These are phyloP conservation scores for Gobio occitaniae DNA, from an alignment of 2,797 vertebrate genomes.

Conservation along the genomic window DNA sequence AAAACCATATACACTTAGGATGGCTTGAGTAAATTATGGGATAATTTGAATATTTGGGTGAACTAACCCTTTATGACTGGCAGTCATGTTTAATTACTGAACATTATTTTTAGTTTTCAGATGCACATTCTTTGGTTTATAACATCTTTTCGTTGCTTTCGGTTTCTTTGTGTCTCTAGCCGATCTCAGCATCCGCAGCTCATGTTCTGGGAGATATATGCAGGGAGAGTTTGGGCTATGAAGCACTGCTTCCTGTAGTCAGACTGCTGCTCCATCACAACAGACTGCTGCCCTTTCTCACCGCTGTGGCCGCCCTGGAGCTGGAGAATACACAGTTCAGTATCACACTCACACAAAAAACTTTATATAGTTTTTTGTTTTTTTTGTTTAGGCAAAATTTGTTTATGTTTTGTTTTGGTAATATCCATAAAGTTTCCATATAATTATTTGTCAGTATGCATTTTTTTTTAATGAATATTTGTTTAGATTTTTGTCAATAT, in stretches of 20 bases:
- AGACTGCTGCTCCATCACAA: conserved; percentile 93
- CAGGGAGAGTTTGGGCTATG: conserved; percentile 85
- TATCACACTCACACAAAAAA: conserved; percentile 49
- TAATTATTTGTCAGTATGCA: background rate
- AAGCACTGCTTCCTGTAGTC: conserved; percentile 91
- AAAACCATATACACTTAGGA: too few relatives aligned
- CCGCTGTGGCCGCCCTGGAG: conserved; percentile 90
- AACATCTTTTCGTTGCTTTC: background rate
- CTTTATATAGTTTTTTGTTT: background rate
- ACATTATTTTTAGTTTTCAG: background rate
- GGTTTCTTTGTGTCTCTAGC: conserved; percentile 72
- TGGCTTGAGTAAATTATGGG: too few relatives aligned
- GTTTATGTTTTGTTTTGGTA: background rate
- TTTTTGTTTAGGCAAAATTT: background rate
- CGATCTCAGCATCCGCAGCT: conserved; percentile 93
- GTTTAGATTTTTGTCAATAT: background rate
- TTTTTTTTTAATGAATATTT: background rate
- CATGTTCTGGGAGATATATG: conserved; percentile 95
- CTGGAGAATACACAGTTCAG: conserved; percentile 96
- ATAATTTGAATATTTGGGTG: too few relatives aligned
- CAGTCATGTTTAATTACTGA: background rate
- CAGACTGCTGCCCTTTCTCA: conserved; percentile 92
- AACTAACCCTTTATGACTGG: background rate
- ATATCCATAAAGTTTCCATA: background rate
- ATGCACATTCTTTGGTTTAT: conserved; percentile 5